These are phyloP conservation scores for Cassiopea andromeda DNA, from an alignment of 30 jellyfish, hydroid and myxozoan species.

Conservation along the genomic window DNA sequence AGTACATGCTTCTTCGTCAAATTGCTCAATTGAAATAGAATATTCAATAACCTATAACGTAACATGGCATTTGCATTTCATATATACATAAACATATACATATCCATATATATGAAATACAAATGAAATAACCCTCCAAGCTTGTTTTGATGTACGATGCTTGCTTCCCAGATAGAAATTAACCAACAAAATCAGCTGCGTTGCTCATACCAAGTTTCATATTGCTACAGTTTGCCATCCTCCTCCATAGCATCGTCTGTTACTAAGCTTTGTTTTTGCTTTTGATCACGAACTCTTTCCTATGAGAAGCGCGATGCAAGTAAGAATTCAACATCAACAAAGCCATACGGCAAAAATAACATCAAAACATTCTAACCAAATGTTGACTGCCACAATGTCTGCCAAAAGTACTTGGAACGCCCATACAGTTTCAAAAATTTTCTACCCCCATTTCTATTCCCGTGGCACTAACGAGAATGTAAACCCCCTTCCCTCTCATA, in stretches of 20 bases:
- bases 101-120: neutral
- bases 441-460: no score
- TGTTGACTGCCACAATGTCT: no score
- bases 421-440: no score
- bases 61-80: neutral
- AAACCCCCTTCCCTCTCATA: no score
- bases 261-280: slow-evolving; percentile 4
- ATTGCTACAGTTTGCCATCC: slow-evolving; percentile 24
- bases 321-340: neutral
- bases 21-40: neutral
- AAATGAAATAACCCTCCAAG: neutral
- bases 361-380: no score
- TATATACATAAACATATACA: neutral
- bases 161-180: slow-evolving; percentile 8
- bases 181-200: slow-evolving; percentile 23
- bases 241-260: slow-evolving; percentile 22
- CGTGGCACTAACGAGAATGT: no score
- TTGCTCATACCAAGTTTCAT: slow-evolving; percentile 23
- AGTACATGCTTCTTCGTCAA: neutral
- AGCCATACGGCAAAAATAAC: no score
- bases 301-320: neutral
- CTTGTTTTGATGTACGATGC: neutral
- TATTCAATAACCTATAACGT: neutral
- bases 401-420: no score
- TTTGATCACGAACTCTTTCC: slow-evolving; percentile 42